phyloP scores from a whole-genome alignment of 1,140 invertebrate genomes.

The Panagrolaimus sp. region DNA sequence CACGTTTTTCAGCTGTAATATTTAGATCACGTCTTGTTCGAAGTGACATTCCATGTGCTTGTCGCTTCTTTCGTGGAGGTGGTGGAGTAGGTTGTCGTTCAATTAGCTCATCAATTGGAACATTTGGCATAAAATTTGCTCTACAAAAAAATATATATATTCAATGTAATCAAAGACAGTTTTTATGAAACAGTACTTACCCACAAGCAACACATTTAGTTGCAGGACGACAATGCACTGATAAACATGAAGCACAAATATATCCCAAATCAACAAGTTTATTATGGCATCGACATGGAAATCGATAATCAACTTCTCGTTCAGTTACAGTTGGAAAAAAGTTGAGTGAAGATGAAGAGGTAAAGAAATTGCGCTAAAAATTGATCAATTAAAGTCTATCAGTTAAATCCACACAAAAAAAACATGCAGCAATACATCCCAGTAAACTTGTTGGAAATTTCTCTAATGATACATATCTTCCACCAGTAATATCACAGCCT shows the following conservation, averaged over 20 bases:
- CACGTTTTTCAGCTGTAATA: not conserved
- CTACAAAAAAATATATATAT: too few species aligned
- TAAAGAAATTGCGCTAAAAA: constrained; percentile 2
- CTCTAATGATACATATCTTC: not conserved
- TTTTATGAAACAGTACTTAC: not conserved
- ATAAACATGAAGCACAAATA: constrained; percentile 3
- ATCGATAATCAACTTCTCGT: constrained; percentile 2
- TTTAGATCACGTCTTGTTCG: not conserved
- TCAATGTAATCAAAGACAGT: not conserved
- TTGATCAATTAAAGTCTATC: not conserved
- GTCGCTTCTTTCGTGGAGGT: not conserved
- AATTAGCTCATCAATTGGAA: not conserved
- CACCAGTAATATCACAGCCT: constrained; percentile 8
- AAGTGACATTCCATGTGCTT: not conserved
- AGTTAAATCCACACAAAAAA: not conserved
- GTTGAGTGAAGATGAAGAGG: not conserved
- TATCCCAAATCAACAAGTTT: constrained; percentile 3
- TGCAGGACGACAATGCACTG: constrained; percentile 1
- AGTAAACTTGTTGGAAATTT: not conserved
- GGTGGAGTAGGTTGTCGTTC: not conserved
- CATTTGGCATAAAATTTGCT: constrained; percentile 2
- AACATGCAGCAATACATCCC: not conserved
- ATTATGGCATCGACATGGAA: constrained; percentile 10
- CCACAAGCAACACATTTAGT: constrained; percentile 6
- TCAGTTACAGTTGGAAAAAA: not conserved